Percentiles rank a stretch among this genome's conserved stretches.
Evolutionary conservation across 1,140 invertebrate genomes (phyloP).

Genomic region (Diachasma alloeum): DNA sequence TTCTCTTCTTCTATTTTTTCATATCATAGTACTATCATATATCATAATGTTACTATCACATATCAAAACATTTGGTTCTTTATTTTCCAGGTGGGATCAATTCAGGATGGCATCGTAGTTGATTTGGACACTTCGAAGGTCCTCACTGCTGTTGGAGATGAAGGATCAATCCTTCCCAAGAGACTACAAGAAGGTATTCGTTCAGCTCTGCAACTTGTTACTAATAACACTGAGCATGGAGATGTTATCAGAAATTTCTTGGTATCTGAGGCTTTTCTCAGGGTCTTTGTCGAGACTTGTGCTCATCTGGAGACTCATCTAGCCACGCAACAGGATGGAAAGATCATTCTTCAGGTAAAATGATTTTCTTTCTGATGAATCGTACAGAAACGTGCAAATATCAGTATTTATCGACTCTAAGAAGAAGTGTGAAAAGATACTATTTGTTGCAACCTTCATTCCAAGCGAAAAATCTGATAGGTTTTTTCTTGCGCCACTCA

Average conservation of each 20-base stretch:
- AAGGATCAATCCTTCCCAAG: slow-evolving; percentile 71
- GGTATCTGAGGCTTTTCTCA: slow-evolving; percentile 73
- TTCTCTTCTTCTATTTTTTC: too few relatives aligned
- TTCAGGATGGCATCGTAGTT: slow-evolving; percentile 69
- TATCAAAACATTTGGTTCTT: too few relatives aligned
- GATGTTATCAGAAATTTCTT: slow-evolving; percentile 69
- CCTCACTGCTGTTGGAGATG: slow-evolving; percentile 69
- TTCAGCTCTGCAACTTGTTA: slow-evolving; percentile 71
- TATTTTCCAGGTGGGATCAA: slow-evolving; percentile 44
- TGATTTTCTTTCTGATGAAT: too few relatives aligned
- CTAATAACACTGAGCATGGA: slow-evolving; percentile 53
- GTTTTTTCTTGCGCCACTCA: too few relatives aligned
- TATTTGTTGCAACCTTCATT: too few relatives aligned
- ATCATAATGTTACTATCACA: too few relatives aligned
- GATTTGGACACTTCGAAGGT: slow-evolving; percentile 71
- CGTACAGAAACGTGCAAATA: too few relatives aligned
- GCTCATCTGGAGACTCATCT: slow-evolving; percentile 70
- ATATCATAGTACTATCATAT: too few relatives aligned
- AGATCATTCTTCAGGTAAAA: slow-evolving; percentile 67
- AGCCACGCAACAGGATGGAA: slow-evolving; percentile 60
- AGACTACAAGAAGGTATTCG: slow-evolving; percentile 69
- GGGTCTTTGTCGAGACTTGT: slow-evolving; percentile 73
- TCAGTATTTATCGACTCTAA: too few relatives aligned
- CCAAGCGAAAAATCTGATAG: too few relatives aligned
- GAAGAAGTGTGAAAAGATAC: too few relatives aligned